Evolutionary conservation across 1,140 invertebrate species (phyloP).

Genomic region (Chelonus insularis): DNA sequence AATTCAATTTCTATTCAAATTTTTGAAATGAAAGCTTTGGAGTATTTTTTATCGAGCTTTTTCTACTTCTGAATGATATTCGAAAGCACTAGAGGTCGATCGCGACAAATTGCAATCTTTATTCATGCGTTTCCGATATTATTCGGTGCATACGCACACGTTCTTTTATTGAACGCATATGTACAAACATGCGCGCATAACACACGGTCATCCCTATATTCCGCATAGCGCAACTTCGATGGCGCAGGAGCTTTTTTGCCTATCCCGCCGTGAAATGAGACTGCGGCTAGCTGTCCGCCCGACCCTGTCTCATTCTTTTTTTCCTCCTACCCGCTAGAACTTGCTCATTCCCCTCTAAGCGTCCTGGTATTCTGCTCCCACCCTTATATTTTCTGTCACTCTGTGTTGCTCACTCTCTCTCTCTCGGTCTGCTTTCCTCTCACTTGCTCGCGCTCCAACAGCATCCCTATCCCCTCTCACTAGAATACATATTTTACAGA

Average conservation of each 20-base stretch:
- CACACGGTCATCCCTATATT: conserved; percentile 42
- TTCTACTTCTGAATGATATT: no score
- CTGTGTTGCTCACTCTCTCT: conserved; percentile 8
- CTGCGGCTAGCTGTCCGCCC: conserved; percentile 33
- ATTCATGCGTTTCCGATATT: conserved; percentile 31
- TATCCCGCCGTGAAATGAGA: conserved; percentile 46
- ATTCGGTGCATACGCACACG: conserved; percentile 5
- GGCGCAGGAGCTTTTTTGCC: conserved; percentile 38
- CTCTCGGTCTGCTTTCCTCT: conserved; percentile 7
- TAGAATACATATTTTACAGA: conserved; percentile 62
- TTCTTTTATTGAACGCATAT: conserved; percentile 18
- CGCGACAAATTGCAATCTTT: conserved; percentile 25
- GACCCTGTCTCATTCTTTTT: conserved; percentile 34
- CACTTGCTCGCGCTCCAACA: no score
- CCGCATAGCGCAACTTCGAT: conserved; percentile 34
- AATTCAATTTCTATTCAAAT: no score
- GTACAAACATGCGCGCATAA: conserved; percentile 15
- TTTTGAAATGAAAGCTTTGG: no score
- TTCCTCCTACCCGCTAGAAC: conserved; percentile 6
- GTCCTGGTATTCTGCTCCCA: conserved; percentile 8
- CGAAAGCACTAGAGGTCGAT: no score
- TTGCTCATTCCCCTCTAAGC: conserved; percentile 9
- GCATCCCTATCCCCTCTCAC: conserved; percentile 29
- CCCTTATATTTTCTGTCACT: conserved; percentile 24
- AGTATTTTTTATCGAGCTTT: no score